Conservation (phyloP, 37 sponge, comb jelly and placozoan genomes). For the Cladorhizidae sp. region DNA sequence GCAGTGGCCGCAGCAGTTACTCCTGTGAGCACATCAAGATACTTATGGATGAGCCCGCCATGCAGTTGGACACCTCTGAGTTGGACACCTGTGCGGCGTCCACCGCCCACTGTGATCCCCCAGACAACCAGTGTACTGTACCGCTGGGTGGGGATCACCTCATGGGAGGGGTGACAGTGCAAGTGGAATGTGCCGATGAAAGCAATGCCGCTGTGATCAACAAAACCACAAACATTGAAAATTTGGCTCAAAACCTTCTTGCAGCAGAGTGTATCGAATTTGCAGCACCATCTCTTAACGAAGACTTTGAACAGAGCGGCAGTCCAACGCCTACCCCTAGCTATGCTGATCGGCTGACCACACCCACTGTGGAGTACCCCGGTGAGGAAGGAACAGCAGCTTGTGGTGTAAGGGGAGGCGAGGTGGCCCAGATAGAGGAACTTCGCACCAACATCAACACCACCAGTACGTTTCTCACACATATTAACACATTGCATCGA, state of each 20-base stretch:
- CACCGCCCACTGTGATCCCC: not conserved
- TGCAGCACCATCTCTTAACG: no score
- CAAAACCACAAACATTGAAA: not conserved
- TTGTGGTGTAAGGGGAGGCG: not conserved
- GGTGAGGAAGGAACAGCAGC: not conserved
- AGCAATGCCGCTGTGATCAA: not conserved
- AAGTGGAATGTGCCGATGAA: constrained; percentile 2
- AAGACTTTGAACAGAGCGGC: not conserved
- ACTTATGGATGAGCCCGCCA: not conserved
- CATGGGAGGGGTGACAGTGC: not conserved
- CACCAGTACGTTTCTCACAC: not conserved
- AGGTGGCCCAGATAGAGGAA: not conserved
- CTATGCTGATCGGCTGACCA: not conserved
- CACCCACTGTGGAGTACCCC: not conserved
- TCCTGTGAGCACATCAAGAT: constrained; percentile 13
- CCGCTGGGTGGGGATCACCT: not conserved
- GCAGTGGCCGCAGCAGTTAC: not conserved
- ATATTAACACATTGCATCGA: not conserved
- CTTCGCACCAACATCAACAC: not conserved
- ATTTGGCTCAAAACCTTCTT: not conserved
- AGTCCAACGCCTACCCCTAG: not conserved
- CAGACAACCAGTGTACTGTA: not conserved
- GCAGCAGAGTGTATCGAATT: not conserved
- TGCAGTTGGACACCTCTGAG: not conserved
- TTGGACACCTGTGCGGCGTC: no score